Evolutionary conservation across 2,888 invertebrate genomes (phyloP).

Genomic region (Tetropium fuscum): DNA sequence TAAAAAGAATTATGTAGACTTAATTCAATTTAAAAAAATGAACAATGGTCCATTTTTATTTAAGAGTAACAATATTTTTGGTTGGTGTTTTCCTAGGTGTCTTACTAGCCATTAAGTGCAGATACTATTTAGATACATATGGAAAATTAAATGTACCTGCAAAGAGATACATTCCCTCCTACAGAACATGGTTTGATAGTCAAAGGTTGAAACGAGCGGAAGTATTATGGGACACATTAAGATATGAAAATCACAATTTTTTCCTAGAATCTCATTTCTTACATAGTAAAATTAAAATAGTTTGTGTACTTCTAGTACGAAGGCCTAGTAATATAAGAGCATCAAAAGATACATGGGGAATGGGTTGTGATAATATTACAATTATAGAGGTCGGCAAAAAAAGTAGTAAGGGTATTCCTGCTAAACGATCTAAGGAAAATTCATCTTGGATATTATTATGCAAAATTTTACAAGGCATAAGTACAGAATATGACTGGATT

Average conservation of each 20-base stretch:
- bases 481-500: slow-evolving; percentile 66
- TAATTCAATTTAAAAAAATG: too few relatives aligned
- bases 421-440: slow-evolving; percentile 50
- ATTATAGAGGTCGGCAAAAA: slow-evolving; percentile 48
- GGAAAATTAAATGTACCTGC: slow-evolving; percentile 16
- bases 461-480: slow-evolving; percentile 47
- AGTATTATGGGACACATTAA: slow-evolving; percentile 51
- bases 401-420: slow-evolving; percentile 48
- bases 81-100: slow-evolving; percentile 49
- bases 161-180: slow-evolving; percentile 27
- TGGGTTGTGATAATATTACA: slow-evolving; percentile 57
- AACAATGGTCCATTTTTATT: slow-evolving; percentile 53
- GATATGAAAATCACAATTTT: slow-evolving; percentile 49
- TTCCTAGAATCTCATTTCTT: slow-evolving; percentile 56
- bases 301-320: slow-evolving; percentile 67
- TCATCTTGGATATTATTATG: slow-evolving; percentile 61
- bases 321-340: slow-evolving; percentile 63
- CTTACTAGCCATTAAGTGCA: slow-evolving; percentile 38
- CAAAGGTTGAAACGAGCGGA: slow-evolving; percentile 37
- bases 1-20: slow-evolving; percentile 6
- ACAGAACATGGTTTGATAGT: slow-evolving; percentile 51
- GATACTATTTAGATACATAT: slow-evolving; percentile 23
- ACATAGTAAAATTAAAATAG: slow-evolving; percentile 60
- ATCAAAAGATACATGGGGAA: slow-evolving; percentile 59
- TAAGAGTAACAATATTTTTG: slow-evolving; percentile 44